These are phyloP conservation scores for Alethe diademata DNA, from an alignment of 2,113 vertebrate species.

Conservation along the genomic window DNA sequence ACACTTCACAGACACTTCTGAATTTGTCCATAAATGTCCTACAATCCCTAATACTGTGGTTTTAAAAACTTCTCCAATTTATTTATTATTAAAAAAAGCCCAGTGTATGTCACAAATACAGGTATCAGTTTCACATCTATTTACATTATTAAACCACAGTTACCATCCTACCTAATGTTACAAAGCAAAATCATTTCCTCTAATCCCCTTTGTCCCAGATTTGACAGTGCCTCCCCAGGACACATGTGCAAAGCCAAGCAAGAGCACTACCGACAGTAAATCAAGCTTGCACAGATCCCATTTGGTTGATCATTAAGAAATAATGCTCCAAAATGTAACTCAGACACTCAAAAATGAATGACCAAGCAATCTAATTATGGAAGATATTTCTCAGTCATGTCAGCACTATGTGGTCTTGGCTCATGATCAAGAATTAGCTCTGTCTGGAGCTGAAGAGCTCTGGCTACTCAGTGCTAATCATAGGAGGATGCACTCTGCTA, in stretches of 20 bases:
- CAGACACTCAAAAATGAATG: slow-evolving; percentile 60
- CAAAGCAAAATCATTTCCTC: background rate
- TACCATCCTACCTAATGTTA: background rate
- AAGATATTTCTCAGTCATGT: slow-evolving; percentile 62
- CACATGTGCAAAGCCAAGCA: background rate
- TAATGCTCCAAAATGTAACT: slow-evolving; percentile 30
- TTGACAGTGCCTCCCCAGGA: background rate
- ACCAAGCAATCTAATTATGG: slow-evolving; percentile 67
- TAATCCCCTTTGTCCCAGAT: background rate
- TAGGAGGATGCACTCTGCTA: background rate
- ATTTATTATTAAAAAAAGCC: background rate
- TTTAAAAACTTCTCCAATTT: background rate
- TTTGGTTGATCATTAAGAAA: slow-evolving; percentile 34
- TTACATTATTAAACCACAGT: background rate
- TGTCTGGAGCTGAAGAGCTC: slow-evolving; percentile 36
- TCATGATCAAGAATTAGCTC: slow-evolving; percentile 50
- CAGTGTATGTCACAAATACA: background rate
- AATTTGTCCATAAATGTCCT: background rate
- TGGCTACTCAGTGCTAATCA: background rate
- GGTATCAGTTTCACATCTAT: background rate
- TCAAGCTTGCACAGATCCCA: background rate
- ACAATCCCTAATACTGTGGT: background rate
- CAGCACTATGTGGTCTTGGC: slow-evolving; percentile 65
- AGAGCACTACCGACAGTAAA: background rate
- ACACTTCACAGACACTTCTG: background rate